Evolutionary conservation across 2,797 vertebrate species (phyloP).

Genomic region (Setipinna tenuifilis): DNA sequence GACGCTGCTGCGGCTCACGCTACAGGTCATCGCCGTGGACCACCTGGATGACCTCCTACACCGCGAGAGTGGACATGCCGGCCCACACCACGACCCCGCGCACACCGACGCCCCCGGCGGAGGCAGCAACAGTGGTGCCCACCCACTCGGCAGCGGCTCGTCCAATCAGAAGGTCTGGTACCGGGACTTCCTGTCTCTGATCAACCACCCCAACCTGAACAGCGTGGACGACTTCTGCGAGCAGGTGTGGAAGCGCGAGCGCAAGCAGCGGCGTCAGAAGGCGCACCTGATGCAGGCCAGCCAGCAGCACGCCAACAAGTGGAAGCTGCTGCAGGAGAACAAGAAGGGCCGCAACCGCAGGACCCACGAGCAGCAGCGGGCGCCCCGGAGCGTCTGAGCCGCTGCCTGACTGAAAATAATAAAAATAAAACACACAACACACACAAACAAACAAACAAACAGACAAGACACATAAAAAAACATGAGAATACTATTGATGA

Average conservation of each 20-base stretch:
- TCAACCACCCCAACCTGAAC: constrained; percentile 94
- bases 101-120: constrained; percentile 58
- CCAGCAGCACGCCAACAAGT: constrained; percentile 78
- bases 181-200: constrained; percentile 96
- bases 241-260: constrained; percentile 97
- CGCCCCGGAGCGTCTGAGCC: constrained; percentile 94
- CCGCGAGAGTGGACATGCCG: constrained; percentile 78
- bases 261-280: constrained; percentile 90
- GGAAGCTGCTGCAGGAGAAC: constrained; percentile 94
- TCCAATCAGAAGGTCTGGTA: constrained; percentile 95
- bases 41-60: constrained; percentile 90
- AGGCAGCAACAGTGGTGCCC: constrained; percentile 81
- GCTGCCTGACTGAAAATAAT: constrained; percentile 44
- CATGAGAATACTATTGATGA: constrained; percentile 11
- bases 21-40: constrained; percentile 92
- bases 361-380: constrained; percentile 98
- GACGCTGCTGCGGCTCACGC: constrained; percentile 88
- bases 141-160: constrained; percentile 75
- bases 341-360: constrained; percentile 98
- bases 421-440: constrained; percentile 45
- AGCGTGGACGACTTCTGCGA: constrained; percentile 98
- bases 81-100: constrained; percentile 58
- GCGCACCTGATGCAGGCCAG: constrained; percentile 73
- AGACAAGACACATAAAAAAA: neutral
- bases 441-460: constrained; percentile 31